phyloP scores from a whole-genome alignment of 2,797 vertebrate genomes.

The Hemibagrus guttatus region DNA sequence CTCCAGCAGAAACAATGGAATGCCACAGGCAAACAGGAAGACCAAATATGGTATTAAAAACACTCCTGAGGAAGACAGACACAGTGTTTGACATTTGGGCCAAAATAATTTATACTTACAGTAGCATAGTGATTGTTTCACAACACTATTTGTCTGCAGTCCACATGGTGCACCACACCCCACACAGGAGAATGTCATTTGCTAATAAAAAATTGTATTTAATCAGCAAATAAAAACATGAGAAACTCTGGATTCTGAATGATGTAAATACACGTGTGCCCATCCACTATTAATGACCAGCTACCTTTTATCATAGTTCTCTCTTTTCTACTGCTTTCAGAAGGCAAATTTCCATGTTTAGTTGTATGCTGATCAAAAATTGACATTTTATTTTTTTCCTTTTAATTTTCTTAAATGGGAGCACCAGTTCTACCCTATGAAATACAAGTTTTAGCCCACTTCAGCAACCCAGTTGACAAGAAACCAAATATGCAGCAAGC shows the following conservation, averaged over 20 bases:
- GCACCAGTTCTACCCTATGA: too few species aligned
- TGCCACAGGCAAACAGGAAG: constrained; percentile 77
- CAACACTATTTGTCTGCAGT: neutral
- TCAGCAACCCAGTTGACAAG: too few species aligned
- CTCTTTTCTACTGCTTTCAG: too few species aligned
- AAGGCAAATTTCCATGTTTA: too few species aligned
- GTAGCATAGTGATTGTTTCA: neutral
- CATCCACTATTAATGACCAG: neutral
- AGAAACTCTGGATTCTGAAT: neutral
- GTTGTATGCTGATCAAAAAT: too few species aligned
- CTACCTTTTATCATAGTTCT: neutral
- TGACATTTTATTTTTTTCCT: too few species aligned
- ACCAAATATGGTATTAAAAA: constrained; percentile 79
- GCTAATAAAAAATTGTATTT: neutral
- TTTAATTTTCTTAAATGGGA: too few species aligned
- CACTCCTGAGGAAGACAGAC: constrained; percentile 61
- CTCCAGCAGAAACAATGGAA: constrained; percentile 79
- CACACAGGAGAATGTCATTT: neutral
- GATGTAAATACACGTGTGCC: neutral
- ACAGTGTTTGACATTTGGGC: neutral
- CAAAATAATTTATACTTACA: neutral
- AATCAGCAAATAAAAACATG: neutral
- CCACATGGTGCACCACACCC: neutral
- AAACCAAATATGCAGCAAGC: too few species aligned
- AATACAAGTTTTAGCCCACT: too few species aligned